phyloP scores from a whole-genome alignment of 2,797 vertebrate species.

The Apodemus agrarius region DNA sequence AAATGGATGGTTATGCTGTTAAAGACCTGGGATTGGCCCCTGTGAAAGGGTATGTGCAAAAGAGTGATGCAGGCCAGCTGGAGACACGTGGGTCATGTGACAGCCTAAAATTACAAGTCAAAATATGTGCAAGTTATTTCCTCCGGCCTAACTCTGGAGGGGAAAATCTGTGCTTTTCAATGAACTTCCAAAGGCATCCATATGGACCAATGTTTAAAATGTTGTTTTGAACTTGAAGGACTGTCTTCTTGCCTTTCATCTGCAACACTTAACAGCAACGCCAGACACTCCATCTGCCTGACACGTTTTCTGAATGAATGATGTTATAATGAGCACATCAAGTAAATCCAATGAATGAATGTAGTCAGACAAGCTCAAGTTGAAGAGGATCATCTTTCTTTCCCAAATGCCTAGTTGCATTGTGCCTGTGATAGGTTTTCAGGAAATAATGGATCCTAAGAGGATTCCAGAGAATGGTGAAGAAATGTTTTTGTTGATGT shows the following conservation, averaged over 20 bases:
- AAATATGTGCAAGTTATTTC: background rate
- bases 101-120: background rate
- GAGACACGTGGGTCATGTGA: background rate
- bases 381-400: background rate
- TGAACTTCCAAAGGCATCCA: constrained; percentile 3
- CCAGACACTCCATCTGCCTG: background rate
- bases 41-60: background rate
- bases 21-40: background rate
- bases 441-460: background rate
- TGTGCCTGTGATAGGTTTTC: background rate
- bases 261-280: background rate
- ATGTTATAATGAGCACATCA: background rate
- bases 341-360: background rate
- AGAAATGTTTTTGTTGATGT: background rate
- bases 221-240: background rate
- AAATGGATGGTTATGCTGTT: background rate
- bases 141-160: background rate
- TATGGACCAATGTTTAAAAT: background rate
- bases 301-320: background rate
- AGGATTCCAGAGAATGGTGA: background rate
- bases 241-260: background rate
- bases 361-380: background rate
- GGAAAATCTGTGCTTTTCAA: background rate
- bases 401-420: background rate
- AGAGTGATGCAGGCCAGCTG: background rate